Evolutionary conservation across 2,797 vertebrate species (phyloP).

Genomic region (Spheniscus humboldti): DNA sequence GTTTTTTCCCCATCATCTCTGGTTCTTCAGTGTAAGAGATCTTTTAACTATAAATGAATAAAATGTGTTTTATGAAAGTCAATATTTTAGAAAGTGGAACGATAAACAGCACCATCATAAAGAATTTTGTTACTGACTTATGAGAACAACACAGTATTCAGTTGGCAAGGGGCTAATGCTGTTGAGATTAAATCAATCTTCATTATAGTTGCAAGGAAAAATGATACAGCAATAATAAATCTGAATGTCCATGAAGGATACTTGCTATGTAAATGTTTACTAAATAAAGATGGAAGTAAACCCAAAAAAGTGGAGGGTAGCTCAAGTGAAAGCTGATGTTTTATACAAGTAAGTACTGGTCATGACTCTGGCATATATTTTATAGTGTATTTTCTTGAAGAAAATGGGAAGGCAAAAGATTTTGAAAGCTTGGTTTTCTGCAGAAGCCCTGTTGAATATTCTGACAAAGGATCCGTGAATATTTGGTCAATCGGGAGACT

Average conservation of each 20-base stretch:
- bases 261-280: neutral
- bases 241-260: neutral
- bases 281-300: neutral
- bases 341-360: neutral
- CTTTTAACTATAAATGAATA: neutral
- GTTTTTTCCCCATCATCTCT: neutral
- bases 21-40: neutral
- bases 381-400: neutral
- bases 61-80: neutral
- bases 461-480: neutral
- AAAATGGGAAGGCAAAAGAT: neutral
- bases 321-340: neutral
- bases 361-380: neutral
- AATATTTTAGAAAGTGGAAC: neutral
- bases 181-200: slow-evolving; percentile 36
- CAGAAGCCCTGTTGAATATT: neutral
- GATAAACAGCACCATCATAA: neutral
- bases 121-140: neutral
- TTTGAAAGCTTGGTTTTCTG: neutral
- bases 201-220: slow-evolving; percentile 3
- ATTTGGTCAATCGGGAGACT: neutral
- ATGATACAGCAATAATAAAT: slow-evolving; percentile 2
- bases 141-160: neutral
- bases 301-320: neutral
- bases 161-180: neutral